A percentile compares a stretch with the other conserved stretches of the same genome.
These are phyloP conservation scores for Pipistrellus pipistrellus DNA, from an alignment of 2,797 vertebrate species.

Conservation along the genomic window DNA sequence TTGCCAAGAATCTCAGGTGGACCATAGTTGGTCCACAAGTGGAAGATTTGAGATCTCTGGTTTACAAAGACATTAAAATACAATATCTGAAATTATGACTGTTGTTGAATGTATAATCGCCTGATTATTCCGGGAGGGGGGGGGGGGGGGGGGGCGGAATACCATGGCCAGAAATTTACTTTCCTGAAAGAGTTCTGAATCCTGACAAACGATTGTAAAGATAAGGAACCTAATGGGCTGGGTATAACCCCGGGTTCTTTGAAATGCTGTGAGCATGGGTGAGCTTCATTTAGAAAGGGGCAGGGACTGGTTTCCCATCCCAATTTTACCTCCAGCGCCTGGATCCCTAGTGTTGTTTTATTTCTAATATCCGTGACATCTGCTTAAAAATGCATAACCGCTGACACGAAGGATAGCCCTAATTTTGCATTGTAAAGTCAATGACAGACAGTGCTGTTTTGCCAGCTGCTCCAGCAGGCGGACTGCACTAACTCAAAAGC, in stretches of 20 bases:
- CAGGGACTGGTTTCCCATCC: not conserved
- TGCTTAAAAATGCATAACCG: slow-evolving; percentile 80
- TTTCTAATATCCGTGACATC: slow-evolving; percentile 71
- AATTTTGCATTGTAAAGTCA: slow-evolving; percentile 75
- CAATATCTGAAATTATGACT: slow-evolving; percentile 36
- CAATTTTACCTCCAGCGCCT: slow-evolving; percentile 62
- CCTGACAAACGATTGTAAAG: not conserved
- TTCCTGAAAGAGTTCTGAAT: not conserved
- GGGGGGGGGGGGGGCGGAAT: not conserved
- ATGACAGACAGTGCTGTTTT: slow-evolving; percentile 76
- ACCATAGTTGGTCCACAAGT: not conserved
- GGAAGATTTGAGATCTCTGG: not conserved
- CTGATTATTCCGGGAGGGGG: slow-evolving; percentile 28
- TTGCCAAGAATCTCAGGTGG: slow-evolving; percentile 47
- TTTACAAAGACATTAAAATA: slow-evolving; percentile 37
- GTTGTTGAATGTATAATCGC: slow-evolving; percentile 11
- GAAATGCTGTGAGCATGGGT: not conserved
- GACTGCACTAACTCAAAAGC: slow-evolving; percentile 61
- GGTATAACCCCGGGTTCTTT: not conserved
- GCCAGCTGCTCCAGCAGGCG: slow-evolving; percentile 82
- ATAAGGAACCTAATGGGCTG: not conserved
- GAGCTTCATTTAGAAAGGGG: slow-evolving; percentile 64
- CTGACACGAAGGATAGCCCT: slow-evolving; percentile 67
- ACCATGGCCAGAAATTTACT: not conserved
- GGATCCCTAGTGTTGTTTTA: slow-evolving; percentile 67